Evolutionary conservation across 2,888 invertebrate genomes (phyloP).

Genomic region (Cheilosia scutellata): DNA sequence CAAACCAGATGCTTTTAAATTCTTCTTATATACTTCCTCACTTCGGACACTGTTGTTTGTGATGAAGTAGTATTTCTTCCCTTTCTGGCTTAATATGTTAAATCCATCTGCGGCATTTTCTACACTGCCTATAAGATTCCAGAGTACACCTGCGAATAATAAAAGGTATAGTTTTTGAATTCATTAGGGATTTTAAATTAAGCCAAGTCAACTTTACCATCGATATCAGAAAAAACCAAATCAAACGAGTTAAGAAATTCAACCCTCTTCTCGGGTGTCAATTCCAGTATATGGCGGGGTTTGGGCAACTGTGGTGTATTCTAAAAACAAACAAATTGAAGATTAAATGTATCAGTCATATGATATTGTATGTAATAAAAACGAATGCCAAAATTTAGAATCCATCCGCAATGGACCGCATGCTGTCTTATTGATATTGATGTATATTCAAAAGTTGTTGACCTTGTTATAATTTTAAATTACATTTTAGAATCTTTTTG

Average conservation of each 20-base stretch:
- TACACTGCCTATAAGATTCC: conserved; percentile 79
- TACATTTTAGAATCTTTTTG: too few species aligned
- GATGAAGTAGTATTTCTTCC: conserved; percentile 83
- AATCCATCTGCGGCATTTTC: conserved; percentile 82
- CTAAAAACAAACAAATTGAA: conserved; percentile 17
- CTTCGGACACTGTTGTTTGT: conserved; percentile 83
- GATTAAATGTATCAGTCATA: neutral
- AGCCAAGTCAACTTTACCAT: conserved; percentile 83
- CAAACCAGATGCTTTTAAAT: conserved; percentile 79
- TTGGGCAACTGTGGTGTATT: conserved; percentile 24
- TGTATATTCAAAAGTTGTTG: too few species aligned
- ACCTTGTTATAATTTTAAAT: too few species aligned
- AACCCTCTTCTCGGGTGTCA: conserved; percentile 80
- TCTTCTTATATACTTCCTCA: conserved; percentile 78
- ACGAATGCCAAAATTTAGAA: too few species aligned
- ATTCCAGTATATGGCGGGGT: conserved; percentile 79
- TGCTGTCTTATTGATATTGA: too few species aligned
- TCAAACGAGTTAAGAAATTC: conserved; percentile 85
- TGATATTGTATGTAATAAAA: too few species aligned
- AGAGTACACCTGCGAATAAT: conserved; percentile 84
- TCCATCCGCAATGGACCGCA: too few species aligned
- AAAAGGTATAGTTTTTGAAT: neutral
- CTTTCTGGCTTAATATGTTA: conserved; percentile 80
- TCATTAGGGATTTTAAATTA: neutral
- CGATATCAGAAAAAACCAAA: conserved; percentile 86